Evolutionary conservation across 2,888 invertebrate genomes (phyloP), one percentile per base, ranked within the genome.

Genomic region (Napeogenes inachia): DNA sequence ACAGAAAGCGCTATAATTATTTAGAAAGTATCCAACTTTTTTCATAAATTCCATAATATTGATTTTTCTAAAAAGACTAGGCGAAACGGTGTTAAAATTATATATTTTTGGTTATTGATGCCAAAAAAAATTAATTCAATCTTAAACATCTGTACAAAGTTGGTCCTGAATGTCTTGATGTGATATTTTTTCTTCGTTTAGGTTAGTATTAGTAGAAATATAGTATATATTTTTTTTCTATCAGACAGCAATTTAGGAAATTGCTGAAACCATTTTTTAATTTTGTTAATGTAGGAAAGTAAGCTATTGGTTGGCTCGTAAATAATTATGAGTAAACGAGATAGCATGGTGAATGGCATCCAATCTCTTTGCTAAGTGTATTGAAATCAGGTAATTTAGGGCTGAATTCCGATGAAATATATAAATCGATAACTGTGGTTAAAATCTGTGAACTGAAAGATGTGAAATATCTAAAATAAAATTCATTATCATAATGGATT

Each of bases 341-440:
- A 50, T 50, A 12, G 50, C 50, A 50, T 50, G 12, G 30, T 50
- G 50, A 50, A 50, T 50, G 50, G 50, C 30, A 50, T 21, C 50
- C 50, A 30, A 50, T 50, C 50, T 30, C 30, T 50, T 50, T 50
- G 50, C 50, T 50, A 50, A 50, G 50, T 50, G 50, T 50, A 50
- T 50, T 50, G 30, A 50, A 50, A 50, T 50, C 50, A 50, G 50
- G 50, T 50, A 50, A 30, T 50, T 50, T 50, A 12, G 50, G 12
- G 21, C 30, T 30, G 30, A 30, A 50, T 50, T 50, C 10, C 30
- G 30, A 21, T 50, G 30, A 30, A 50, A 30, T 50, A 50, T 30
- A n/a, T 50, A 50, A 47, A 30, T 50, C 30, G 50, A 50, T 30
- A 50, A 5, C 50, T 50, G 50, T 50, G 50, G 30, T 50, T 50